Base-by-base conservation (phyloP, 2,797 vertebrate genomes). In the Leptoclinus maculatus region DNA sequence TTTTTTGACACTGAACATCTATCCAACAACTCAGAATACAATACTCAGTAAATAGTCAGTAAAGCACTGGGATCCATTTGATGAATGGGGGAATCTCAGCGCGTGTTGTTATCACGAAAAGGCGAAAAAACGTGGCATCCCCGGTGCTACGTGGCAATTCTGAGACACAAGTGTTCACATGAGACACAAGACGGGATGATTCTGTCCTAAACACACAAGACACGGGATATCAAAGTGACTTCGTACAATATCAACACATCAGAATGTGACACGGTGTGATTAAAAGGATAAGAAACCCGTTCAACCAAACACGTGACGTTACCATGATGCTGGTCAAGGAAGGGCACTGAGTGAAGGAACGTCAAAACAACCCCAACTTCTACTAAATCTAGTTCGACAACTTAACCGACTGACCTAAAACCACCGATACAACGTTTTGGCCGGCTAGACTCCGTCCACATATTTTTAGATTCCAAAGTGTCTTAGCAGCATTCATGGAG, bases 1-100 rank as follows among this genome's bases (percentile, higher is more conserved):
- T 32, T 92, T 91, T 92, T 92, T 90, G 80, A 95, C 92, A 95
- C 87, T 83, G 77, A 95, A 95, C 94, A 95, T 89, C 90, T 79
- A 95, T 87, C 86, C 84, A 88, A 93, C 89, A 89, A 94, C 83
- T 91, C 89, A 85, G 85, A 93, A 89, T 91, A 94, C 93, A 95
- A 94, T 94, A 94, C 87, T 92, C 83, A 89, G 82, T 92, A 91
- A 91, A 93, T 94, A 93, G 92, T 89, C 76, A 87, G 85, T 85
- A 92, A 80, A 88, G 83, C 87, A 92, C 87, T 86, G 82, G 82
- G 88, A 88, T 87, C 86, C 64, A 51, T 70, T 41, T 45, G 79
- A 86, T 72, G 45, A 83, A 86, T 23, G 60, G 79, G 66, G 64
- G 51, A 70, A 84, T 88, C 80, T 86, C 76, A 82, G 80, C 53